Evolutionary conservation across 2,113 vertebrate genomes (phyloP).

Genomic region (Madoqua kirkii): DNA sequence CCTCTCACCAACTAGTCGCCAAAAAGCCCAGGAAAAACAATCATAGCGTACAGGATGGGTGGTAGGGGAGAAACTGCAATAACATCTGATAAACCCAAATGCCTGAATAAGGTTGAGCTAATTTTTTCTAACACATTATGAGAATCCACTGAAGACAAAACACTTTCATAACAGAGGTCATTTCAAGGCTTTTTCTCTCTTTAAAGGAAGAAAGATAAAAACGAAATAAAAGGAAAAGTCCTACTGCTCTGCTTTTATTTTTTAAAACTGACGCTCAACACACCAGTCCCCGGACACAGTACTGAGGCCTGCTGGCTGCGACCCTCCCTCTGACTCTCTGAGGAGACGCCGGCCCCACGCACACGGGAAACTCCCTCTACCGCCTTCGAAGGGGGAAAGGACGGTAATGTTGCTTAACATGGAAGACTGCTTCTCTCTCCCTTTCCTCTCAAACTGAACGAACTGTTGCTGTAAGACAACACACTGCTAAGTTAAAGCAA

Average conservation of each 20-base stretch:
- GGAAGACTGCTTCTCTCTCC: background rate
- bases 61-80: background rate
- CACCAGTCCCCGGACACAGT: background rate
- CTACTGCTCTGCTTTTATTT: background rate
- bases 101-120: background rate
- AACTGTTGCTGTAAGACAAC: constrained; percentile 33
- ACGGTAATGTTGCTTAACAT: background rate
- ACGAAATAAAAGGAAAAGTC: background rate
- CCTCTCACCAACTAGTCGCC: background rate
- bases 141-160: background rate
- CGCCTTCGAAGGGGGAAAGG: background rate
- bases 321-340: background rate
- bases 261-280: background rate
- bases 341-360: background rate
- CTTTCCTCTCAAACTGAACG: constrained; percentile 20
- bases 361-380: background rate
- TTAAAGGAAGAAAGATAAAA: background rate
- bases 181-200: background rate
- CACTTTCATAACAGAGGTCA: background rate
- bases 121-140: background rate
- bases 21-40: background rate
- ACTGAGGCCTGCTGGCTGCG: background rate
- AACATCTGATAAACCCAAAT: background rate
- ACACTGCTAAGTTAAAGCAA: constrained; percentile 51
- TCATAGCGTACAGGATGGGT: background rate